A percentile compares a stretch with the other conserved stretches of the same genome.
Evolutionary conservation across 2,888 invertebrate species (phyloP).

Genomic region (Malthinus seriepunctatus): DNA sequence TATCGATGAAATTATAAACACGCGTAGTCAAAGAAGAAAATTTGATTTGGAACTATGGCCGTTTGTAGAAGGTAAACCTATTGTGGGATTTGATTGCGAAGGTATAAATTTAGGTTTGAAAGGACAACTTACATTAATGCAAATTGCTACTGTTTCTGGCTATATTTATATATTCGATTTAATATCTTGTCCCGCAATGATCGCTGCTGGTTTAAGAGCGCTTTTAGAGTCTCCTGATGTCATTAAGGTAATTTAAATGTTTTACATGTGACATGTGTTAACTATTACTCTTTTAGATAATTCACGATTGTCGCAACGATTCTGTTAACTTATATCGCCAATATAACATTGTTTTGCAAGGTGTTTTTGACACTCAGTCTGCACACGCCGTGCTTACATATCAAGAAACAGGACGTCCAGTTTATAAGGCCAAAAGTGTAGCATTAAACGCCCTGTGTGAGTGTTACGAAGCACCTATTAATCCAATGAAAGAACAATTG

Average conservation of each 20-base stretch:
- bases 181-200: slow-evolving; percentile 79
- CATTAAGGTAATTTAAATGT: slow-evolving; percentile 65
- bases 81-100: slow-evolving; percentile 89
- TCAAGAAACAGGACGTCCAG: slow-evolving; percentile 87
- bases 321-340: slow-evolving; percentile 86
- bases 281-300: slow-evolving; percentile 59
- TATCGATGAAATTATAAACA: slow-evolving; percentile 72
- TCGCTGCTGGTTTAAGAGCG: slow-evolving; percentile 78
- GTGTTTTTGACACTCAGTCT: slow-evolving; percentile 85
- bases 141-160: slow-evolving; percentile 80
- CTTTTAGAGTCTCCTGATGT: slow-evolving; percentile 81
- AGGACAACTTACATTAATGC: slow-evolving; percentile 85
- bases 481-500: slow-evolving; percentile 89
- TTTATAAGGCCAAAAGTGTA: slow-evolving; percentile 93
- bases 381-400: slow-evolving; percentile 91
- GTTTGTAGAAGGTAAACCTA: slow-evolving; percentile 56
- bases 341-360: slow-evolving; percentile 79
- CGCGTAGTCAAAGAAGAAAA: slow-evolving; percentile 45
- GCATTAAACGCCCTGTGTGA: slow-evolving; percentile 91
- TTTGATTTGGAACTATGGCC: slow-evolving; percentile 40
- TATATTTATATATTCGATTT: slow-evolving; percentile 88
- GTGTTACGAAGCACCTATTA: slow-evolving; percentile 82
- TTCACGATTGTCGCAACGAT: slow-evolving; percentile 92
- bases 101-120: slow-evolving; percentile 90
- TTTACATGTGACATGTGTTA: not conserved